Percentiles rank a stretch among this genome's conserved stretches.
These are phyloP conservation scores for Corapipo altera DNA, from an alignment of 2,113 vertebrate genomes.

Conservation along the genomic window DNA sequence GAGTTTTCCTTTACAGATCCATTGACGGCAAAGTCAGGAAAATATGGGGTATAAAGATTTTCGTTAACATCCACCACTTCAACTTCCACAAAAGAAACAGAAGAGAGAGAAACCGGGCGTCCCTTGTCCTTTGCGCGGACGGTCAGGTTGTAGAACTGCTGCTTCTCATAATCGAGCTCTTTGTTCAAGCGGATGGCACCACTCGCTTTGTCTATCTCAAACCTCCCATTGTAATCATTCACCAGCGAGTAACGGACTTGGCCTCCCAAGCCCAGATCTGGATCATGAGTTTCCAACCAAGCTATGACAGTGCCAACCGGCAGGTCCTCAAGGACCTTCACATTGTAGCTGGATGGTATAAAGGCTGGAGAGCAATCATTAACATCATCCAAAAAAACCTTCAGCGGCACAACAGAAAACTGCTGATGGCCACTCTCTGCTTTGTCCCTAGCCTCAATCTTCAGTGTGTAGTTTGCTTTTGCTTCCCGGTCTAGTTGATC, in stretches of 20 bases:
- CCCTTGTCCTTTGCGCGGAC: constrained; percentile 95
- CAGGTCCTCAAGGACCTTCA: constrained; percentile 91
- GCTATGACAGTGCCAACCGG: constrained; percentile 92
- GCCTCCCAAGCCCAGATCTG: constrained; percentile 90
- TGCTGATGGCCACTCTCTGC: constrained; percentile 82
- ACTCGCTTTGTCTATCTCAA: constrained; percentile 90
- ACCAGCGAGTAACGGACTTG: constrained; percentile 91
- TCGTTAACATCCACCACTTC: constrained; percentile 98
- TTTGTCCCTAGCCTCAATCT: constrained; percentile 92
- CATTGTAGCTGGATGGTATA: constrained; percentile 87
- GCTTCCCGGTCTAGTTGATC: constrained; percentile 91
- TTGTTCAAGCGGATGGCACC: constrained; percentile 90
- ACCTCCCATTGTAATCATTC: constrained; percentile 89
- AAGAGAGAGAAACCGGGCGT: constrained; percentile 89
- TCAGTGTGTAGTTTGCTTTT: constrained; percentile 84
- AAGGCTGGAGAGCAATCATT: constrained; percentile 95
- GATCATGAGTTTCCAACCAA: constrained; percentile 95
- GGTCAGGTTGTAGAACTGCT: constrained; percentile 95
- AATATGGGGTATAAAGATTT: constrained; percentile 93
- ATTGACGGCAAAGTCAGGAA: constrained; percentile 86
- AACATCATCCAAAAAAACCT: constrained; percentile 87
- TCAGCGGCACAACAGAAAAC: constrained; percentile 85
- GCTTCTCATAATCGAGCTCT: constrained; percentile 93
- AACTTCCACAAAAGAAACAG: constrained; percentile 90
- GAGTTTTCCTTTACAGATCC: constrained; percentile 92